Evolutionary conservation across 2,113 vertebrate species (phyloP), one percentile per base, ranked within the genome.

Genomic region (Aegithalos caudatus): DNA sequence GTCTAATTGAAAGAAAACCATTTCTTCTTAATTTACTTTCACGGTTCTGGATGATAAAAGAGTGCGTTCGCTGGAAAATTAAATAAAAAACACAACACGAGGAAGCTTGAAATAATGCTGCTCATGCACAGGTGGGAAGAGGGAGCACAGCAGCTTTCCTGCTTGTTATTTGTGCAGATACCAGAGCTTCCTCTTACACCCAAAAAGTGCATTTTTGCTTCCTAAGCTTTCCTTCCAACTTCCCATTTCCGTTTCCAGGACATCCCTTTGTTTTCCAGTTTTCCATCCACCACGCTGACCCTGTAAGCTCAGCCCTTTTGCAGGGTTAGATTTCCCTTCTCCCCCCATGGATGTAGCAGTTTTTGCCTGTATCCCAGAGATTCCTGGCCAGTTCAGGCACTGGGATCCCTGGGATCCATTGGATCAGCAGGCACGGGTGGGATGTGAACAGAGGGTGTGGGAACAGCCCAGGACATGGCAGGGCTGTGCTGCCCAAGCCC

Each of bases 1-100:
- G 97, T 96, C 98, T 98, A 98, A 98, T 98, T 98, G 98, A 98
- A 98, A 98, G 98, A 98, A 98, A 98, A 98, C 98, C 98, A 98
- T 98, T 98, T 98, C 98, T 98, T 98, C 98, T 98, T 98, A 98
- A 98, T 98, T 98, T 98, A 98, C 98, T 98, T 98, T 98, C 98
- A 98, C 88, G 97, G 97, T 98, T 98, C 97, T 95, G 97, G 97
- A 98, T 98, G 98, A 98, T 98, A 98, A 98, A 98, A 98, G 97
- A 98, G 97, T 83, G 86, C 93, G 97, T 92, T 97, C 54, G 10
- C 95, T 97, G 97, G 97, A 97, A 98, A 98, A 98, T 98, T 98
- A 98, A 98, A 98, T 98, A 98, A 97, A 98, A 98, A 97, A 97
- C 97, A 97, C 97, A 96, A 96, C 96, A 96, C 14, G 62, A 94